Base-by-base conservation (phyloP, 2,797 vertebrate species). In the Holocentrus rufus region DNA sequence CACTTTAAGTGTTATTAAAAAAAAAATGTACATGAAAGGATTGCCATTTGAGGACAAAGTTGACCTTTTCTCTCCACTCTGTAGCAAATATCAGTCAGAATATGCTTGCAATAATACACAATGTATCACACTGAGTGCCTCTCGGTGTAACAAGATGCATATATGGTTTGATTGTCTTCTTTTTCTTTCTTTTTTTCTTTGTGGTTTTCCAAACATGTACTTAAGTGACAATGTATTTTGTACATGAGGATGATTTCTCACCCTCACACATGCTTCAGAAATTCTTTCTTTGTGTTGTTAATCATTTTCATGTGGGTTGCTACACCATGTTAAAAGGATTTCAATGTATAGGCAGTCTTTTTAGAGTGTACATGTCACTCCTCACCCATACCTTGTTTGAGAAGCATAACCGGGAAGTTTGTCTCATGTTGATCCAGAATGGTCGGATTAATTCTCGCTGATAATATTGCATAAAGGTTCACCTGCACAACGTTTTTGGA, bases 81-180 rank as follows among this genome's bases (percentile, higher is more conserved):
- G 94, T 94, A 94, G 94, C 94, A 94, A 94, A 90, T 93, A 91
- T 91, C 86, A 90, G 83, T 91, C 87, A 86, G 85, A 92, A 91
- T 88, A 93, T 89, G 90, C 91, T 94, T 77, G 94, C 94, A 95
- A 95, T 95, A 95, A 95, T 91, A 86, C 85, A 88, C 88, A 84
- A 85, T 88, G 91, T 91, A 89, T 93, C 90, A 92, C 89, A 90
- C 93, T 93, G 94, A 94, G 92, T 92, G 90, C 92, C 91, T 93
- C 93, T 94, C 92, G 92, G 94, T 93, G 93, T 91, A 89, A 88
- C 88, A 88, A 88, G 89, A 93, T 91, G 90, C 92, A 93, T 90
- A 93, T 85, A 85, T 84, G 86, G 89, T 89, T 92, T 85, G 90
- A 91, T 89, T 93, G 89, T 92, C 86, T n/a, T 65, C 62, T 86